Evolutionary conservation across 1,140 invertebrate genomes (phyloP).

Genomic region (Steinernema khuongi): DNA sequence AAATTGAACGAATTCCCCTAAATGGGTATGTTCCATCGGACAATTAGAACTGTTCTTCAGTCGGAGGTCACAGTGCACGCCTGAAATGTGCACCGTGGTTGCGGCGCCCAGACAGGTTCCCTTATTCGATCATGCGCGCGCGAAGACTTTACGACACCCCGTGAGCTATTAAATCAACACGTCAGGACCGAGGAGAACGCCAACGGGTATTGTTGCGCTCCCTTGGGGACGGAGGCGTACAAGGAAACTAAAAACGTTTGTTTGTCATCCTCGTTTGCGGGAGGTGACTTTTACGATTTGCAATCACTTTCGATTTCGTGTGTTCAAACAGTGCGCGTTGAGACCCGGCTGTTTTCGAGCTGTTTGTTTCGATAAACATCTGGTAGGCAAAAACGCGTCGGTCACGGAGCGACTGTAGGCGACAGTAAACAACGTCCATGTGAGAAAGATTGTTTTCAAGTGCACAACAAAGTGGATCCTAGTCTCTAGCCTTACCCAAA

Average conservation of each 20-base stretch:
- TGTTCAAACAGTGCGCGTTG: background rate
- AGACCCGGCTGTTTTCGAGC: too few relatives aligned
- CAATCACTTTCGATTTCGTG: slow-evolving; percentile 11
- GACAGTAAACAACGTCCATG: too few relatives aligned
- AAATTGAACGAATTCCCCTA: background rate
- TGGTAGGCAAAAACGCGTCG: too few relatives aligned
- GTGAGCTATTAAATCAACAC: slow-evolving; percentile 9
- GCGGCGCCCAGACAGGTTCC: background rate
- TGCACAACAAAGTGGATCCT: too few relatives aligned
- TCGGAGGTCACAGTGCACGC: background rate
- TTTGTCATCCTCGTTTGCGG: background rate
- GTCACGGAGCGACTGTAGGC: too few relatives aligned
- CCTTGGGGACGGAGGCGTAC: background rate
- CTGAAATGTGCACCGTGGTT: background rate
- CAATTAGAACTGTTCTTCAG: slow-evolving; percentile 2
- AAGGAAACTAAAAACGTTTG: background rate
- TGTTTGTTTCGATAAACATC: too few relatives aligned
- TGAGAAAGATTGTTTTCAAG: too few relatives aligned
- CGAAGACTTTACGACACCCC: background rate
- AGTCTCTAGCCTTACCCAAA: slow-evolving; percentile 9
- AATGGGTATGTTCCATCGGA: background rate
- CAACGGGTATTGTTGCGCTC: background rate
- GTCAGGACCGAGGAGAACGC: background rate
- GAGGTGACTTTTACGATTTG: background rate
- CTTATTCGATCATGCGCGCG: background rate